phyloP scores from a whole-genome alignment of 1,140 invertebrate genomes.

The Lerema accius region DNA sequence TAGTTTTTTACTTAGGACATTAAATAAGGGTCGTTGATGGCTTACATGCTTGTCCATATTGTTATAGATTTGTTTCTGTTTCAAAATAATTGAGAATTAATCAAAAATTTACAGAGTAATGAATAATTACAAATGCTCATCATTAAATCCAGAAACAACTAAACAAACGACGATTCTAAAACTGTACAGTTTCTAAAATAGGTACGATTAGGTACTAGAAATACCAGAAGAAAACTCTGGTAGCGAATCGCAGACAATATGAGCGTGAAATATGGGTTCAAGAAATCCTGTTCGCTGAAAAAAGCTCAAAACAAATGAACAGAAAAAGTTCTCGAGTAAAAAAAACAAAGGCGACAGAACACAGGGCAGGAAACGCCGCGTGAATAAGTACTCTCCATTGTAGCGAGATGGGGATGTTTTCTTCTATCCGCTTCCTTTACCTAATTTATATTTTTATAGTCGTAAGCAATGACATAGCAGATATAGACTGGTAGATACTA shows the following conservation, averaged over 20 bases:
- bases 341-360: slow-evolving; percentile 56
- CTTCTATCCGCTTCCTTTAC: slow-evolving; percentile 47
- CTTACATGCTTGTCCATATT: too few relatives aligned
- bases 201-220: too few relatives aligned
- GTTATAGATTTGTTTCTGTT: too few relatives aligned
- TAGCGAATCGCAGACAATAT: slow-evolving; percentile 71
- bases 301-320: slow-evolving; percentile 71
- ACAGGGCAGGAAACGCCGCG: slow-evolving; percentile 68
- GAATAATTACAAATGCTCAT: too few relatives aligned
- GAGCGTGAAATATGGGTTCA: slow-evolving; percentile 78
- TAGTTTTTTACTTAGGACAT: too few relatives aligned
- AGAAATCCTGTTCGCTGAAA: slow-evolving; percentile 71
- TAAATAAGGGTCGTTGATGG: too few relatives aligned
- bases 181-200: too few relatives aligned
- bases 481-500: too few relatives aligned
- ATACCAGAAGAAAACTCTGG: slow-evolving; percentile 38
- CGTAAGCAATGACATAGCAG: slow-evolving; percentile 6
- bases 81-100: too few relatives aligned
- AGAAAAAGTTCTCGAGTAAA: slow-evolving; percentile 66
- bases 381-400: slow-evolving; percentile 69
- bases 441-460: slow-evolving; percentile 43
- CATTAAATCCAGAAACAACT: too few relatives aligned
- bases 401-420: slow-evolving; percentile 42
- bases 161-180: too few relatives aligned
- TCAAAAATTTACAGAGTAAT: too few relatives aligned